These are phyloP conservation scores for Bufo gargarizans DNA, from an alignment of 2,113 vertebrate genomes.

Conservation along the genomic window DNA sequence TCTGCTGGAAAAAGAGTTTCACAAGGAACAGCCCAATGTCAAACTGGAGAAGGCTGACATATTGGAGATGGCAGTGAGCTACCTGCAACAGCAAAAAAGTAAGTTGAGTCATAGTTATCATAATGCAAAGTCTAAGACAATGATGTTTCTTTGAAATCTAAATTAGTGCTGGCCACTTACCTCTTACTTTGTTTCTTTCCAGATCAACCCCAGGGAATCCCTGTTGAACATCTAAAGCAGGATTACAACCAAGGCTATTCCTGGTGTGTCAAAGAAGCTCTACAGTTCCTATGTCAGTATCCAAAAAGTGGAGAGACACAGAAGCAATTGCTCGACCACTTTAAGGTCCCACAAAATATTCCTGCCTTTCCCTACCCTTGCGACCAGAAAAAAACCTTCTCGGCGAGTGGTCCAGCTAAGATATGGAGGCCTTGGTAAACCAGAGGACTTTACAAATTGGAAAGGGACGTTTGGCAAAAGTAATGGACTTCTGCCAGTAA, in stretches of 20 bases:
- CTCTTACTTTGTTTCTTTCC: slow-evolving; percentile 41
- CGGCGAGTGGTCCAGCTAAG: slow-evolving; percentile 42
- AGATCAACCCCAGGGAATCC: slow-evolving; percentile 17
- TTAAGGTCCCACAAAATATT: slow-evolving; percentile 65
- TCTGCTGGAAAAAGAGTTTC: slow-evolving; percentile 86
- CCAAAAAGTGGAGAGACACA: slow-evolving; percentile 63
- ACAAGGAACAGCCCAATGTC: slow-evolving; percentile 79
- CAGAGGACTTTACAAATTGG: neutral
- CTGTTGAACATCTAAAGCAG: slow-evolving; percentile 58
- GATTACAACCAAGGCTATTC: slow-evolving; percentile 73
- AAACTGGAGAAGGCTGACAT: slow-evolving; percentile 88
- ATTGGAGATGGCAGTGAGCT: slow-evolving; percentile 86
- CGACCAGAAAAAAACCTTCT: slow-evolving; percentile 47
- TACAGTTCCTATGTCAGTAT: slow-evolving; percentile 72
- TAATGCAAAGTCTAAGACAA: slow-evolving; percentile 59
- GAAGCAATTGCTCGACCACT: slow-evolving; percentile 69
- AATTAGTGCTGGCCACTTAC: slow-evolving; percentile 55
- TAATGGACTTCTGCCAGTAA: slow-evolving; percentile 61
- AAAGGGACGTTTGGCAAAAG: slow-evolving; percentile 61
- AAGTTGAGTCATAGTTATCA: slow-evolving; percentile 59
- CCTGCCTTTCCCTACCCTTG: neutral
- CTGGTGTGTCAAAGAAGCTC: slow-evolving; percentile 75
- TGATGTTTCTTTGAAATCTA: slow-evolving; percentile 60
- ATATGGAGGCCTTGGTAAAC: slow-evolving; percentile 75
- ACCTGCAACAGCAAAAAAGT: slow-evolving; percentile 79